These are phyloP conservation scores for Belgica antarctica DNA, from an alignment of 2,888 invertebrate genomes.

Conservation along the genomic window DNA sequence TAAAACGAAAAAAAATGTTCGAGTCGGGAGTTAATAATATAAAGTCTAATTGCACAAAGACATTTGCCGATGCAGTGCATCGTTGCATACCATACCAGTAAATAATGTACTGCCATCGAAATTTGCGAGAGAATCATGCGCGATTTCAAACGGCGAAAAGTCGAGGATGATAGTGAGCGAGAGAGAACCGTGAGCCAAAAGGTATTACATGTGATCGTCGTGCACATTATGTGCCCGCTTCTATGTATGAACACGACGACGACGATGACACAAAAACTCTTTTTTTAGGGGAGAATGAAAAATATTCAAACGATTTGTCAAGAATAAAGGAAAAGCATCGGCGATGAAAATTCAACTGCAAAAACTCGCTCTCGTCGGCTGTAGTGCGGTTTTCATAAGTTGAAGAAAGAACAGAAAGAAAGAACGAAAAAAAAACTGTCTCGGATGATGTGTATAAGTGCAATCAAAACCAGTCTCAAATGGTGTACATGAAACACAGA, in stretches of 20 bases:
- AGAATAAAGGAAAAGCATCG: slow-evolving; percentile 20
- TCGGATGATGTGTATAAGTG: not conserved
- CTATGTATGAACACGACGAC: not conserved
- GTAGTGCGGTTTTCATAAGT: slow-evolving; percentile 27
- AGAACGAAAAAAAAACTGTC: not conserved
- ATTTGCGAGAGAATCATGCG: slow-evolving; percentile 40
- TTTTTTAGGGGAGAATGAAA: slow-evolving; percentile 21
- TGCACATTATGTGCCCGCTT: not conserved
- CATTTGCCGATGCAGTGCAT: slow-evolving; percentile 9
- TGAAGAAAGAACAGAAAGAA: not conserved
- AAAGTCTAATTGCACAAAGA: slow-evolving; percentile 15
- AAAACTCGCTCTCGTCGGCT: not conserved
- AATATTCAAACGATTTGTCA: slow-evolving; percentile 22
- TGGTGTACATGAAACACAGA: not conserved
- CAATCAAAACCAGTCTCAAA: slow-evolving; percentile 21
- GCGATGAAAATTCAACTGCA: slow-evolving; percentile 12
- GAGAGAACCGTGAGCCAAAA: not conserved
- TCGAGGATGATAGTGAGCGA: no score
- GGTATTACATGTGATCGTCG: slow-evolving; percentile 14
- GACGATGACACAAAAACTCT: not conserved
- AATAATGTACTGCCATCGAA: slow-evolving; percentile 37
- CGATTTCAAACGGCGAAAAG: slow-evolving; percentile 9
- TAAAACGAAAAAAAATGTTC: not conserved
- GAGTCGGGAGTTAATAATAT: not conserved
- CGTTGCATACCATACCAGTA: slow-evolving; percentile 34